phyloP scores from a whole-genome alignment of 2,113 vertebrate species.

The Larimichthys crocea region DNA sequence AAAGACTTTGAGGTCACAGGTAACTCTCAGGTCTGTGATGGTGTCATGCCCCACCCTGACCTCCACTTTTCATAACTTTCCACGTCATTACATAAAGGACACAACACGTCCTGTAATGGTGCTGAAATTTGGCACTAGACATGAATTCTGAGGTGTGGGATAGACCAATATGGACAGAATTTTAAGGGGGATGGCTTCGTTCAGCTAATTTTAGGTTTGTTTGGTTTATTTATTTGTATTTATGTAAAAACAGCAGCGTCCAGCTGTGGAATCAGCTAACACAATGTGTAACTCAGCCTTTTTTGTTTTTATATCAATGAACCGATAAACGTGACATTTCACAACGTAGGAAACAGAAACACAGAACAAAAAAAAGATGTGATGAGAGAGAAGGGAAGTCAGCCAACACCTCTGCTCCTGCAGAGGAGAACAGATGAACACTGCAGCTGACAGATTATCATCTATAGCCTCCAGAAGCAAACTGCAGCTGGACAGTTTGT shows the following conservation, averaged over 20 bases:
- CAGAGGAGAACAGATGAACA: slow-evolving; percentile 28
- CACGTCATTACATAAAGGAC: not conserved
- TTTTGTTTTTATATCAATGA: not conserved
- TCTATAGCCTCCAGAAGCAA: slow-evolving; percentile 7
- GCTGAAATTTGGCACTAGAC: not conserved
- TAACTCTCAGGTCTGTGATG: too few species aligned
- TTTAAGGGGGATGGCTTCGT: too few species aligned
- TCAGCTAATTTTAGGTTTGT: too few species aligned
- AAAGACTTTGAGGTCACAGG: too few species aligned
- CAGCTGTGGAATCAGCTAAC: too few species aligned
- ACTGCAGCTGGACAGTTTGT: not conserved
- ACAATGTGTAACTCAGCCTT: not conserved
- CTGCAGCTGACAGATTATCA: slow-evolving; percentile 33
- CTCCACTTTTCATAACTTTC: not conserved
- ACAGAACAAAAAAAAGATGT: not conserved
- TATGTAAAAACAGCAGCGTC: too few species aligned
- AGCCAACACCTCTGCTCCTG: slow-evolving; percentile 5
- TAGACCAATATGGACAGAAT: too few species aligned
- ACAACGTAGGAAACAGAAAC: not conserved
- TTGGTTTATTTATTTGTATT: too few species aligned
- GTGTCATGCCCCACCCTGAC: too few species aligned
- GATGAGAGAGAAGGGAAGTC: not conserved
- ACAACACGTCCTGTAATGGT: not conserved
- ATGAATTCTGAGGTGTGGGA: too few species aligned
- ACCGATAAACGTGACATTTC: too few species aligned